These are phyloP conservation scores for Eucera pruinosa DNA, from an alignment of 2,888 invertebrate species.

Conservation along the genomic window DNA sequence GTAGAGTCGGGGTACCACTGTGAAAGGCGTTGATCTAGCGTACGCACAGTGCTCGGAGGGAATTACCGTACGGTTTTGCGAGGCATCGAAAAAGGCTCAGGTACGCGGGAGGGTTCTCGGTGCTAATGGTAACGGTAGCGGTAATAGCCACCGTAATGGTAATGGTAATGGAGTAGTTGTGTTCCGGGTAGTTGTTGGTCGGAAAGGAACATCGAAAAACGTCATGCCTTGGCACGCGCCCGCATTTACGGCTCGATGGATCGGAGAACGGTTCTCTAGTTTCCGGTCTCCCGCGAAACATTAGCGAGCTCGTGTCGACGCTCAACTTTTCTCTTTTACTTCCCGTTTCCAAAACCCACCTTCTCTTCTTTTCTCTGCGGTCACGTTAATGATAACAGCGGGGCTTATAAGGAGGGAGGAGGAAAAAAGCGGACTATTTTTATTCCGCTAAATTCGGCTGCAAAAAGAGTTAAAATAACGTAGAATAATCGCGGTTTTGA, in stretches of 20 bases:
- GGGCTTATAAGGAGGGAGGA: too few relatives aligned
- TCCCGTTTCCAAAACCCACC: not conserved
- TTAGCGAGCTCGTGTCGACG: conserved; percentile 32
- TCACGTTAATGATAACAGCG: too few relatives aligned
- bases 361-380: not conserved
- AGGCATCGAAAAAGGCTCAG: conserved; percentile 7
- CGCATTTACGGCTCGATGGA: conserved; percentile 71
- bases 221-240: conserved; percentile 77
- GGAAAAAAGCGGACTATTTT: too few relatives aligned
- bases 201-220: conserved; percentile 48
- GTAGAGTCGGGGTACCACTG: too few relatives aligned
- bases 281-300: conserved; percentile 75
- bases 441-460: too few relatives aligned
- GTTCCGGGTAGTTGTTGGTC: conserved; percentile 59
- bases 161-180: conserved; percentile 79
- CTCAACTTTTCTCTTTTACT: not conserved
- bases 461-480: too few relatives aligned
- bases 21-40: not conserved
- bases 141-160: conserved; percentile 8
- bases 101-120: conserved; percentile 21
- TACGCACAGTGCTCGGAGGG: too few relatives aligned
- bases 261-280: conserved; percentile 43
- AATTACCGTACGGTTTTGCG: not conserved
- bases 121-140: conserved; percentile 51
- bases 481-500: too few relatives aligned